Base-by-base conservation (phyloP, 2,888 invertebrate genomes). In the Sesia bembeciformis region DNA sequence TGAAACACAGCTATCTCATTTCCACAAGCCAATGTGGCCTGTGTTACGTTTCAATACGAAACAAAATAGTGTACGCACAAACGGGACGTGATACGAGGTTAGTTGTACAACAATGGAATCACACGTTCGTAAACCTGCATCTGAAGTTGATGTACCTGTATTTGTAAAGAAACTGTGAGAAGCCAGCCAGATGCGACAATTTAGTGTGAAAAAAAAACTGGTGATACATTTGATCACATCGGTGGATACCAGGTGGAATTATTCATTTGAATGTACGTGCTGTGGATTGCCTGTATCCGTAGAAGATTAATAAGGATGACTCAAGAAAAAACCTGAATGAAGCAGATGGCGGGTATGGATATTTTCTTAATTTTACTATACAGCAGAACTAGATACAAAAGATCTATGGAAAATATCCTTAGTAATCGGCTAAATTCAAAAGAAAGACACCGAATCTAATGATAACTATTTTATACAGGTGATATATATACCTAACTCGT, bases 131-230 rank as follows among this genome's bases (percentile, higher is more conserved):
- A 8, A 46, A 46, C 46, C 46, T 46, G 46, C 8, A n/a, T 8
- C 46, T 4, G 4, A 46, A 46, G 4, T 23, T 39, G 8, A 6
- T 38, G 23, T 50, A 50, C 50, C 39, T 39, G 50, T 39, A 39
- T 4, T 8, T 50, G 38, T 39, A 39, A 76, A 72, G 74, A 76
- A 75, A 75, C 76, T 78, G 75, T 81, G 81, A 69, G 81, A 81
- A 78, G 55, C 53, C 53, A 57, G 57, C 56, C 59, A 57, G 60
- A 60, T 56, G 59, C 54, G 54, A 39, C 53, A 40, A 46, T 4
- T 23, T 46, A 46, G n/a, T 7, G 46, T 46, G n/a, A 46, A 46
- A 46, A 43, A 46, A 46, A 46, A 46, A 4, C n/a, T 8, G 23
- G 23, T 23, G 23, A 23, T 23, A 61, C 62, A 59, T 62, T 62